Base-by-base conservation (phyloP, 1,140 invertebrate genomes). In the Drosophila takahashii region DNA sequence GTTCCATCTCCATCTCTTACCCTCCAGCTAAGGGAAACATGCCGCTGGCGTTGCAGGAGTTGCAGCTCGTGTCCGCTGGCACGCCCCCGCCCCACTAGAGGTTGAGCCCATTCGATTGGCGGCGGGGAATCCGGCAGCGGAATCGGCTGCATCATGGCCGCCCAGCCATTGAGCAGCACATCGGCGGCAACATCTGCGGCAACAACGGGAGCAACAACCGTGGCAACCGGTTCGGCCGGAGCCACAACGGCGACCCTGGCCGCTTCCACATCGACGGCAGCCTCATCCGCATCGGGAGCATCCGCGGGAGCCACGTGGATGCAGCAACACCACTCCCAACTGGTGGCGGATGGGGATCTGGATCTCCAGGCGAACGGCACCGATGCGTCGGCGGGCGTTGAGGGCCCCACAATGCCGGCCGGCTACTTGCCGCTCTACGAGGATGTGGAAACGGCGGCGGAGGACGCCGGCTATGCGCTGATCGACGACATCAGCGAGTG, bases 401-500 rank as follows among this genome's bases (percentile, higher is more conserved):
- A 34, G 16, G 18, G 59, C 60, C 57, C 78, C 53, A 69, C 81
- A 48, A 81, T 74, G 53, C 48, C 81, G 10, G 29, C 36, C 45
- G 87, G 65, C 51, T 83, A 65, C 32, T 45, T 80, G 53, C 66
- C 86, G 45, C 67, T 84, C 29, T 87, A 89, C 57, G 85, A 87
- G 22, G 85, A 87, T n/a, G 42, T 56, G 44, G 81, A 59, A n/a
- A 47, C 77, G 58, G 67, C 47, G 47, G 47, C 47, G 26, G 83
- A 83, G 36, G 77, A 89, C n/a, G 85, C 64, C 9, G 80, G 84
- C 54, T 87, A 89, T 29, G 79, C 84, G 54, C 50, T 89, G 44
- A 89, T 89, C 50, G 84, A 89, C 32, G 84, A 89, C 57, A 89
- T 89, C 34, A 89, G 84, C 44, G 84, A 89, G 13, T 89, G 84